Evolutionary conservation across 1,140 invertebrate genomes (phyloP), one percentile per base, ranked within the genome.

Genomic region (Octopus bimaculoides): DNA sequence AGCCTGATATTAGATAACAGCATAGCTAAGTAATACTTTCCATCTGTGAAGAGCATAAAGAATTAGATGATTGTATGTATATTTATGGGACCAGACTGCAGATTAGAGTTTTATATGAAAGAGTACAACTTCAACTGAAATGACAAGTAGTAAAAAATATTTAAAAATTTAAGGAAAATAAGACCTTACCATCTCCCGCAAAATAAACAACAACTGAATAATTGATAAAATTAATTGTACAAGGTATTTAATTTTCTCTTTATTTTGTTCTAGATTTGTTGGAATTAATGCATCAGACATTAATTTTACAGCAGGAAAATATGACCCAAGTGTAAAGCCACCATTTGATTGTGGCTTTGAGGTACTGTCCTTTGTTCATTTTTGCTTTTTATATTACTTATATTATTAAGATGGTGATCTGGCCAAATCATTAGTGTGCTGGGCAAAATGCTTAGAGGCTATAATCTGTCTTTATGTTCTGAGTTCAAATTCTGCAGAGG

Each of bases 221-320:
- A 41, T n/a, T 17, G 17, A 73, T 12, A 56, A 71, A 20, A 75
- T 77, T 9, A 7, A 77, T 80, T 66, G 17, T 52, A 71, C 20
- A 17, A 17, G 56, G 71, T 73, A 14, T 7, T 66, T 20, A 26
- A 14, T 52, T 5, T 8, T 75, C 17, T 75, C 75, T 66, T 73
- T 71, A 69, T 66, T 79, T 54, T 74, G 73, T 84, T 85, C 17
- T 79, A 88, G 87, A 75, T 88, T 80, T 87, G 84, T 87, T 54
- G 88, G 88, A 52, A 87, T 89, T 69, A 89, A 89, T 87, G 88
- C 88, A 17, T 88, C 87, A 41, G 88, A 89, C 69, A 87, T 88
- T 54, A 89, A 89, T 76, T 85, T 80, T 53, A 84, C 87, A 66
- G 85, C 87, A 55, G 88, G 87, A 26, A 82, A 85, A 80, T 89